A percentile compares a stretch with the other conserved stretches of the same genome.
These are phyloP conservation scores for Epinotia brunnichana DNA, from an alignment of 2,888 invertebrate genomes.

Conservation along the genomic window DNA sequence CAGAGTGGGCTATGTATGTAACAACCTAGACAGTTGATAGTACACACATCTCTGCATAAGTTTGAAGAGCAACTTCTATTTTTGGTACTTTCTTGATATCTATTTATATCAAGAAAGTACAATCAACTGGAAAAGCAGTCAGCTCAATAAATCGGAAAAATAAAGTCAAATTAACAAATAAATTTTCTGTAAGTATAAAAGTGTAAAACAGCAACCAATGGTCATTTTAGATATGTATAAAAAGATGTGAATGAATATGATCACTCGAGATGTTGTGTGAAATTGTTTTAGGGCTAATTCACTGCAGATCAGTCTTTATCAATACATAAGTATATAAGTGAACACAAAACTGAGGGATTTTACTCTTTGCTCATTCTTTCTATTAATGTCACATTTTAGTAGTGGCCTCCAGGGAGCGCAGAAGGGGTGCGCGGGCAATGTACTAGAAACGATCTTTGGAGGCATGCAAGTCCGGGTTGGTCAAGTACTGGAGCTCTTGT, in stretches of 20 bases:
- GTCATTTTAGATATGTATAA: constrained; percentile 30
- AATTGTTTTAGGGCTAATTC: constrained; percentile 48
- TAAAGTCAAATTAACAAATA: not conserved
- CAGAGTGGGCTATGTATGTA: not conserved
- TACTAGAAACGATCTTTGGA: constrained; percentile 96
- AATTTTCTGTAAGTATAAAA: not conserved
- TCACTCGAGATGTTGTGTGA: constrained; percentile 18
- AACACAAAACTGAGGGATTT: constrained; percentile 56
- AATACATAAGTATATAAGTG: constrained; percentile 57
- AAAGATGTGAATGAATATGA: constrained; percentile 11
- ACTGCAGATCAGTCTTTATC: constrained; percentile 67
- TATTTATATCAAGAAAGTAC: not conserved
- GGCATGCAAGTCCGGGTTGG: constrained; percentile 88
- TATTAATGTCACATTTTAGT: constrained; percentile 80
- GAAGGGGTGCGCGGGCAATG: constrained; percentile 81
- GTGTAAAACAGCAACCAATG: constrained; percentile 13
- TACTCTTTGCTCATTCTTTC: constrained; percentile 49
- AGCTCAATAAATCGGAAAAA: not conserved
- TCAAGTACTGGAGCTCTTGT: constrained; percentile 94
- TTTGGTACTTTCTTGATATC: no score
- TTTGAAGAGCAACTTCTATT: not conserved
- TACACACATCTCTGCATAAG: not conserved
- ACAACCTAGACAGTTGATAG: not conserved
- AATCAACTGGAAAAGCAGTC: no score
- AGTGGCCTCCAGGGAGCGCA: constrained; percentile 80